A percentile compares a stretch with the other conserved stretches of the same genome.
Evolutionary conservation across 2,113 vertebrate genomes (phyloP).

Genomic region (Tympanuchus pallidicinctus): DNA sequence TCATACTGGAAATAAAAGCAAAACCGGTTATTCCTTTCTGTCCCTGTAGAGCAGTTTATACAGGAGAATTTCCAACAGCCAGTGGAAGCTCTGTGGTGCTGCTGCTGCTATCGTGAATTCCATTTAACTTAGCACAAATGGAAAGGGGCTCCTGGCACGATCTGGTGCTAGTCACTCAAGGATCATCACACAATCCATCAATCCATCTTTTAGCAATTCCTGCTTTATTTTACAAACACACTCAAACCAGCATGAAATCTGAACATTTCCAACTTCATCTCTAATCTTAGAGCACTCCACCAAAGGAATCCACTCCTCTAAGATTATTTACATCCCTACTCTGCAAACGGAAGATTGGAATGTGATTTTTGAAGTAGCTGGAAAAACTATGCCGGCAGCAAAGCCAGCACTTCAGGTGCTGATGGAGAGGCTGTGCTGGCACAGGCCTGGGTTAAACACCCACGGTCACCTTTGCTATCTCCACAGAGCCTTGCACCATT

Average conservation of each 20-base stretch:
- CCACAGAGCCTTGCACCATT: background rate
- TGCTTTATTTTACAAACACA: background rate
- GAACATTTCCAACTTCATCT: background rate
- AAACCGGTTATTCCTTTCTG: background rate
- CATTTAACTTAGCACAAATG: background rate
- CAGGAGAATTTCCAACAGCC: background rate
- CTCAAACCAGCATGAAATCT: background rate
- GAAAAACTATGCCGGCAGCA: background rate
- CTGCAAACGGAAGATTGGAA: background rate
- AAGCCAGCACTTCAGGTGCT: background rate
- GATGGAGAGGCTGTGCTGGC: background rate
- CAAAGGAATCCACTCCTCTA: too few relatives aligned
- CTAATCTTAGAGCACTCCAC: too few relatives aligned
- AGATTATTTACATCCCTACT: background rate
- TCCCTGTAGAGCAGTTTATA: background rate
- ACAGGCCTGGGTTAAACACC: background rate
- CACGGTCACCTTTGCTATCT: background rate
- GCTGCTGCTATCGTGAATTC: background rate
- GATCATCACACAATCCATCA: background rate
- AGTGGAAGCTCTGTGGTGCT: background rate
- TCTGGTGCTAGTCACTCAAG: background rate
- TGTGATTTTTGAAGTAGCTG: background rate
- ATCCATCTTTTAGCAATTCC: background rate
- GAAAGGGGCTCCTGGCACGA: background rate
- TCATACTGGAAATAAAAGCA: constrained; percentile 87